Conservation (phyloP, 2,113 vertebrate species). For the Onychostruthus taczanowskii region DNA sequence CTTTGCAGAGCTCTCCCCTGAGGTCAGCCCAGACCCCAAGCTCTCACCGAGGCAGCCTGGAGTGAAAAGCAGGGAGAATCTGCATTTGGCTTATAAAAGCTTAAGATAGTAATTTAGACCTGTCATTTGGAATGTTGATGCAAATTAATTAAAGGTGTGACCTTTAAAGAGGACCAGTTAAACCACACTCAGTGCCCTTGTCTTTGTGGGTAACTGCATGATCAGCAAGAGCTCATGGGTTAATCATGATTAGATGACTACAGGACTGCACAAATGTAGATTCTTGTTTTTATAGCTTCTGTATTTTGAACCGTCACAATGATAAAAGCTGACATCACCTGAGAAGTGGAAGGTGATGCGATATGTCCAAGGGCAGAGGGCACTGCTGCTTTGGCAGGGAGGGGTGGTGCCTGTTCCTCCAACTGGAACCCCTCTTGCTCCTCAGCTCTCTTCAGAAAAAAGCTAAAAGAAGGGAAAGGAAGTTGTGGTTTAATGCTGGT, state of each 20-base stretch:
- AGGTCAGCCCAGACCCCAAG: not conserved
- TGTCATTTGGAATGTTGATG: not conserved
- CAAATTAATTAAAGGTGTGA: not conserved
- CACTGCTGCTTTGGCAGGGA: not conserved
- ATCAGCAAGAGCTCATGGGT: not conserved
- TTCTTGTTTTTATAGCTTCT: not conserved
- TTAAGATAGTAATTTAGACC: not conserved
- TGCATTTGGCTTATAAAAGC: not conserved
- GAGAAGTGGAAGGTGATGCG: not conserved
- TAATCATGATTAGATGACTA: not conserved
- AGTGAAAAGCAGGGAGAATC: not conserved
- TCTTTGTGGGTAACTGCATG: not conserved
- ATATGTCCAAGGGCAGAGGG: not conserved
- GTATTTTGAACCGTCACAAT: not conserved
- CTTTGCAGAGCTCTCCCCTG: not conserved
- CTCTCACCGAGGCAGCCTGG: not conserved
- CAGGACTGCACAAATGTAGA: not conserved
- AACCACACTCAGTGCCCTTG: not conserved
- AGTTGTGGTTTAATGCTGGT: not conserved
- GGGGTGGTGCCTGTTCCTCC: not conserved
- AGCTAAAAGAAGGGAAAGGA: not conserved
- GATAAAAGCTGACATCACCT: not conserved
- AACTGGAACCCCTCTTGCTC: not conserved
- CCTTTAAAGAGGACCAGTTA: not conserved
- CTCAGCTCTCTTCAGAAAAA: not conserved